These are phyloP conservation scores for Brachionus plicatilis DNA, from an alignment of 1,140 invertebrate species.

Conservation along the genomic window DNA sequence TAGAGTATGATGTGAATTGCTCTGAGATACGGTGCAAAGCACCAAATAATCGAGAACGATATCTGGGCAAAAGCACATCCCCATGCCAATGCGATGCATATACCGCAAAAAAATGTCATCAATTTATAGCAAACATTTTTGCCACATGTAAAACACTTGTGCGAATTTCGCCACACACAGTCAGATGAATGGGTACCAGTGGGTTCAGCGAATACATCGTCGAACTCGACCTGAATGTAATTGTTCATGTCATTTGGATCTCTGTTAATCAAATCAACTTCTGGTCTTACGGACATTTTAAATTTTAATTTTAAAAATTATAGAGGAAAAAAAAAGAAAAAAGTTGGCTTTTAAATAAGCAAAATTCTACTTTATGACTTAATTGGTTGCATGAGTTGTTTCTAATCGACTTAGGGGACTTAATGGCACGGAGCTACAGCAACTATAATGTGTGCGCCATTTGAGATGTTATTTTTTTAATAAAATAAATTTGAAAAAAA, in stretches of 20 bases:
- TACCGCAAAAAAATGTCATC: slow-evolving; percentile 19
- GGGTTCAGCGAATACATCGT: slow-evolving; percentile 26
- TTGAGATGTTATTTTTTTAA: slow-evolving; percentile 8
- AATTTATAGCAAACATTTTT: slow-evolving; percentile 27
- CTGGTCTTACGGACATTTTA: background rate
- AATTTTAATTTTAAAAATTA: background rate
- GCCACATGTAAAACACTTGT: slow-evolving; percentile 28
- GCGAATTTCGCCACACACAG: slow-evolving; percentile 27
- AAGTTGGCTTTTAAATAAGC: background rate
- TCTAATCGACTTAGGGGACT: background rate
- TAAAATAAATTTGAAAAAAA: background rate
- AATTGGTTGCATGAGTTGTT: background rate
- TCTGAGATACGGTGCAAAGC: background rate
- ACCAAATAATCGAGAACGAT: slow-evolving; percentile 32
- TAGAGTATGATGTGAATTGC: background rate
- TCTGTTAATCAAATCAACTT: background rate
- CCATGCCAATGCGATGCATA: slow-evolving; percentile 26
- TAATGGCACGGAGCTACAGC: background rate
- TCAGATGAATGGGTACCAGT: background rate
- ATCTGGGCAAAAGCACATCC: slow-evolving; percentile 21
- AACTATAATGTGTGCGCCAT: background rate
- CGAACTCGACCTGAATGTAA: slow-evolving; percentile 28
- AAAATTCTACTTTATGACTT: background rate
- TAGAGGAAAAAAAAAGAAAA: background rate
- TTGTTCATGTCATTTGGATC: slow-evolving; percentile 37